These are phyloP conservation scores for Leuctra nigra DNA, from an alignment of 2,888 invertebrate genomes.

Conservation along the genomic window DNA sequence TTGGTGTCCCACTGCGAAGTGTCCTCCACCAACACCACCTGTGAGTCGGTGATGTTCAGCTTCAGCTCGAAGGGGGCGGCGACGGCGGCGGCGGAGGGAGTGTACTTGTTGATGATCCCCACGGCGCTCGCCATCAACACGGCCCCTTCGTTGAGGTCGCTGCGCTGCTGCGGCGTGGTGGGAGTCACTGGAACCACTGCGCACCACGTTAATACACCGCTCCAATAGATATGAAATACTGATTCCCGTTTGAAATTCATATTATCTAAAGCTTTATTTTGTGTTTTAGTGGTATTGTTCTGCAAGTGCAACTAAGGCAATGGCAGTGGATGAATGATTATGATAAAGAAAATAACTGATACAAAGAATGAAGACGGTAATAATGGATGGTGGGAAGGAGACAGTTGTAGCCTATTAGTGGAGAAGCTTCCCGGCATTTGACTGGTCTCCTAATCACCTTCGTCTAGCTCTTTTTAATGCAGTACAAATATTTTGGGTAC, in stretches of 20 bases:
- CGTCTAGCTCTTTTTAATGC: no score
- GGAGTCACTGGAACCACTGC: background rate
- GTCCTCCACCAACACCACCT: slow-evolving; percentile 90
- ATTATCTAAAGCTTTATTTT: background rate
- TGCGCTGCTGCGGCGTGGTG: slow-evolving; percentile 14
- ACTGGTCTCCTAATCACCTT: no score
- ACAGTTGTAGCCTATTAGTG: no score
- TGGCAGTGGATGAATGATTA: no score
- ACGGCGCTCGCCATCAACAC: slow-evolving; percentile 34
- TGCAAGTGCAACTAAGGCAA: no score
- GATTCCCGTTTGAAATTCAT: background rate
- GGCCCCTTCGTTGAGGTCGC: slow-evolving; percentile 12
- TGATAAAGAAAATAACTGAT: no score
- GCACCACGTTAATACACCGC: background rate
- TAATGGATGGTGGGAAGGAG: no score
- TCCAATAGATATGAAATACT: background rate
- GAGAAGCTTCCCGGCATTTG: no score
- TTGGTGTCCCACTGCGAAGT: slow-evolving; percentile 82
- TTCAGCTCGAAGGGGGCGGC: slow-evolving; percentile 68
- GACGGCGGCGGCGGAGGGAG: slow-evolving; percentile 36
- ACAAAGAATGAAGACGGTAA: no score
- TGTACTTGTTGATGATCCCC: slow-evolving; percentile 21
- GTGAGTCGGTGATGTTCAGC: slow-evolving; percentile 91
- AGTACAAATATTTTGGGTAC: no score
- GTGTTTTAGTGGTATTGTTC: no score